Conservation (phyloP, 2,888 invertebrate genomes). For the Drosophila leonis region DNA sequence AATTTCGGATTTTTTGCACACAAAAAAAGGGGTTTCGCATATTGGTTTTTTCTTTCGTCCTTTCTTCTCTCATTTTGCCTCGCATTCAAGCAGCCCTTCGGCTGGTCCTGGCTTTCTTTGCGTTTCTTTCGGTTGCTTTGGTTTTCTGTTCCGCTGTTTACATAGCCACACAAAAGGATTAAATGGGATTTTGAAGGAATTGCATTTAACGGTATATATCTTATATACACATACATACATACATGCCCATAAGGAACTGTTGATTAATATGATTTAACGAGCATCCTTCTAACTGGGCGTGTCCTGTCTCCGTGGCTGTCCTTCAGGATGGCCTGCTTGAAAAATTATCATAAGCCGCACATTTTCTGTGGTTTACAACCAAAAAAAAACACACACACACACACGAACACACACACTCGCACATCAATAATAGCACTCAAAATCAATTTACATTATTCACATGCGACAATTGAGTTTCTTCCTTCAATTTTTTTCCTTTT, state of each 20-base stretch:
- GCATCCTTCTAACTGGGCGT: conserved; percentile 63
- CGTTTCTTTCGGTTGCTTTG: conserved; percentile 23
- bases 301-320: conserved; percentile 28
- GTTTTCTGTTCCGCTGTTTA: conserved; percentile 61
- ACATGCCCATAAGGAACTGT: conserved; percentile 43
- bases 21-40: conserved; percentile 41
- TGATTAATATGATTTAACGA: conserved; percentile 76
- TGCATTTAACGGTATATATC: conserved; percentile 28
- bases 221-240: background rate
- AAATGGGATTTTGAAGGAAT: conserved; percentile 68
- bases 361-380: conserved; percentile 67
- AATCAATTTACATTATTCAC: conserved; percentile 67
- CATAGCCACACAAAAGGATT: conserved; percentile 78
- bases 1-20: conserved; percentile 31
- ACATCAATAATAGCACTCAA: conserved; percentile 62
- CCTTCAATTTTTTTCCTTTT: conserved; percentile 27
- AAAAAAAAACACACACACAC: conserved; percentile 14
- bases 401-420: background rate
- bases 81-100: conserved; percentile 40
- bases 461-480: conserved; percentile 36
- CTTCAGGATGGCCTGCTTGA: conserved; percentile 8
- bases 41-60: conserved; percentile 29
- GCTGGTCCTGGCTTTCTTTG: conserved; percentile 8
- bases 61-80: conserved; percentile 24
- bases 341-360: conserved; percentile 72